Evolutionary conservation across 1,140 invertebrate species (phyloP).

Genomic region (Andricus grossulariae): DNA sequence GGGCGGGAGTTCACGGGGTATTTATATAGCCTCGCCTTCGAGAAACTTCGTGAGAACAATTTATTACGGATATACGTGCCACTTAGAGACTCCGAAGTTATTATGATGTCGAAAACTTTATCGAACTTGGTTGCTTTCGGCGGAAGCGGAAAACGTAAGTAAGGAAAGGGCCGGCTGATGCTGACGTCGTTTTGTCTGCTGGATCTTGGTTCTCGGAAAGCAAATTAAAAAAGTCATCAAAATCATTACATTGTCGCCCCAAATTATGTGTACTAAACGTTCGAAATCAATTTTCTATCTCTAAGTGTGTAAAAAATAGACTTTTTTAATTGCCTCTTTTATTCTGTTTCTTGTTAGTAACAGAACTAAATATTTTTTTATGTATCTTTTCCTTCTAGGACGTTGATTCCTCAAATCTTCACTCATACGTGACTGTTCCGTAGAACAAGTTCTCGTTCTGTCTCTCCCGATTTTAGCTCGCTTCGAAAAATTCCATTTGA

Average conservation of each 20-base stretch:
- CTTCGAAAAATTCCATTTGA: no score
- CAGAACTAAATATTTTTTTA: no score
- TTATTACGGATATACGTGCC: conserved; percentile 73
- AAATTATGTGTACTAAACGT: no score
- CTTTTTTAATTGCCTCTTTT: no score
- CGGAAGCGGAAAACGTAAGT: conserved; percentile 58
- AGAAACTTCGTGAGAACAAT: conserved; percentile 72
- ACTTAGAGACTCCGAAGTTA: conserved; percentile 71
- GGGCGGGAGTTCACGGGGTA: conserved; percentile 57
- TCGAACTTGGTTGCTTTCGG: conserved; percentile 62
- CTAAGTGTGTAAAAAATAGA: no score
- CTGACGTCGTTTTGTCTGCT: background rate
- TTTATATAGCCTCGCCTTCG: conserved; percentile 67
- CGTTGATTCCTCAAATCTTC: no score
- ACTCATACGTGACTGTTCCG: no score
- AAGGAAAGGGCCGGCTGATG: conserved; percentile 40
- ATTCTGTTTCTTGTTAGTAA: no score
- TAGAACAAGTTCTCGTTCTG: no score
- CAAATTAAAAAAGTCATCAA: background rate
- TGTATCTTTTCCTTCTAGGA: no score
- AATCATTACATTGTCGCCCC: background rate
- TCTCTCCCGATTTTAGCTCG: no score
- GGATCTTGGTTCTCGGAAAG: background rate
- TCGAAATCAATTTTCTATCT: no score
- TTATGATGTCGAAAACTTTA: conserved; percentile 72